Evolutionary conservation across 2,888 invertebrate species (phyloP).

Genomic region (Abrostola triplasia): DNA sequence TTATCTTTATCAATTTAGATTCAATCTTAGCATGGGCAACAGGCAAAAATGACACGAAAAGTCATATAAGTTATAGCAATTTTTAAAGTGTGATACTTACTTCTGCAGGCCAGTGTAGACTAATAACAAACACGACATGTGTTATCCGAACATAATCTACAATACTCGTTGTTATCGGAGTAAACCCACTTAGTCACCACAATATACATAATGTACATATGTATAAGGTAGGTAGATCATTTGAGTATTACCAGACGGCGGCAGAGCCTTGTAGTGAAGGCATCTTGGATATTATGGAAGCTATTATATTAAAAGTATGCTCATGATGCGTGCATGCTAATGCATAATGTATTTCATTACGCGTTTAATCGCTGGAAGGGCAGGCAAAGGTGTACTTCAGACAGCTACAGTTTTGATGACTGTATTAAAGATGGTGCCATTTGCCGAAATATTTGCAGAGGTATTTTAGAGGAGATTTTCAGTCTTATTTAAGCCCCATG

Average conservation of each 20-base stretch:
- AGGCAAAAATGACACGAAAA: no score
- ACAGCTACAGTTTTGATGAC: no score
- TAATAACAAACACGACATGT: conserved; percentile 18
- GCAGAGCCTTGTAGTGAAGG: not conserved
- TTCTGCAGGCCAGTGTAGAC: no score
- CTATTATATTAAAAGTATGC: not conserved
- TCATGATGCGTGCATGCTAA: not conserved
- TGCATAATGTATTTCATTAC: conserved; percentile 2
- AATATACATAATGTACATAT: not conserved
- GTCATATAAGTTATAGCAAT: no score
- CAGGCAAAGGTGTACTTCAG: no score
- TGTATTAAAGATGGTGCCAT: no score
- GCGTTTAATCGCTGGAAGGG: not conserved
- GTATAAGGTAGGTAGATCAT: conserved; percentile 1
- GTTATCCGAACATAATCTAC: conserved; percentile 4
- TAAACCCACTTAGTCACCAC: conserved; percentile 2
- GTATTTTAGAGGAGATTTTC: no score
- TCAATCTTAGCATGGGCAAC: no score
- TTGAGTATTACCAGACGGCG: conserved; percentile 4
- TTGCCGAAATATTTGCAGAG: no score
- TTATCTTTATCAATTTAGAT: no score
- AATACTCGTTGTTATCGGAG: conserved; percentile 9
- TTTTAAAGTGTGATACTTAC: no score
- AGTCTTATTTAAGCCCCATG: no score
- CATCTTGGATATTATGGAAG: not conserved